Evolutionary conservation across 2,888 invertebrate genomes (phyloP), one percentile per base, ranked within the genome.

Genomic region (Sabatieria punctata): DNA sequence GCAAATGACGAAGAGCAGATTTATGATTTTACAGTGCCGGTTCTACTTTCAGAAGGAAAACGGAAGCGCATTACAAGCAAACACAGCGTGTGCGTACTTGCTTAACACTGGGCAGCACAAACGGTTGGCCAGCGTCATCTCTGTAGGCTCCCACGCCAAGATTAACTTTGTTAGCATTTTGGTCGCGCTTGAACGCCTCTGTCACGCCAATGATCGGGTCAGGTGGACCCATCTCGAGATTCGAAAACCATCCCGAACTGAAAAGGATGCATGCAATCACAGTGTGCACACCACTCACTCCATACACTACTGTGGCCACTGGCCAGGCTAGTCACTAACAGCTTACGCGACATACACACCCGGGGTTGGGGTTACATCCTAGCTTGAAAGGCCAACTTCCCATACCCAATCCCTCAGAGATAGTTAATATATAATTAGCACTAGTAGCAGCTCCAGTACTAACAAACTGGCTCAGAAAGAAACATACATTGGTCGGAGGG

Each of bases 181-280:
- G 72, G 66, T 97, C 95, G 51, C 73, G 77, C 66, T 86, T 93
- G 71, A 75, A 97, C 1, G 95, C 95, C 68, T 99, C 97, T 1
- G 91, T 84, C 37, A 97, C 82, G 33, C 97, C 97, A 43, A 99
- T 73, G 71, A 99, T 99, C 23, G 85, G 84, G 74, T 95, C 95
- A 4, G 95, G 95, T 19, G 95, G 95, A 3, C 93, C 95, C 85
- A 91, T 84, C 65, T 80, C 77, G 8, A 95, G 89, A 65, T 82
- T 77, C 23, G 59, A 48, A 68, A 68, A 70, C 59, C 60, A 60
- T 46, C 13, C 37, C 18, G 64, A 63, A 21, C 57, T 62, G 24
- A 25, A 46, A 47, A 8, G 30, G 8, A 30, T 30, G 30, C 30
- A 30, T 30, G 30, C 15, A 30, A 15, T 30, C 30, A 30, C 30